Percentiles rank a stretch among this genome's conserved stretches.
These are phyloP conservation scores for Brachionus calyciflorus DNA, from an alignment of 1,140 invertebrate species.

Conservation along the genomic window DNA sequence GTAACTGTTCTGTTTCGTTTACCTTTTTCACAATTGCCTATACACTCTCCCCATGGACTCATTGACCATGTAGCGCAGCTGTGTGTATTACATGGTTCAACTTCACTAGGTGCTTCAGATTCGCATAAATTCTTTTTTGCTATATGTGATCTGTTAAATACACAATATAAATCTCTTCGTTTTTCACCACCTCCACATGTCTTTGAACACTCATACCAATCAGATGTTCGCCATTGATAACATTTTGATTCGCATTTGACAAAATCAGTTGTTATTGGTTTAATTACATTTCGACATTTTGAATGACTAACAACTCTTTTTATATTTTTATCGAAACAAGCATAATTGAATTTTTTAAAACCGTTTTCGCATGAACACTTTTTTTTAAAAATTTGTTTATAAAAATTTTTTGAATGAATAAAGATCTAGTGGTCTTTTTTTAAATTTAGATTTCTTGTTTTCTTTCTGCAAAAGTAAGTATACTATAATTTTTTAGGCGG, in stretches of 20 bases:
- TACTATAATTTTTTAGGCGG: too few species aligned
- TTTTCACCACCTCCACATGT: conserved; percentile 27
- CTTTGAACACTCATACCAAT: conserved; percentile 42
- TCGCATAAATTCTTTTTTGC: not conserved
- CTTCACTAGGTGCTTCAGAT: not conserved
- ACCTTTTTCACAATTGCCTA: not conserved
- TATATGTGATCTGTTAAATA: not conserved
- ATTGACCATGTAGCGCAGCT: not conserved
- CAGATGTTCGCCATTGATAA: conserved; percentile 15
- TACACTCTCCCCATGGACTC: conserved; percentile 1
- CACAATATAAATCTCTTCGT: conserved; percentile 23
- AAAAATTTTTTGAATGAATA: too few species aligned
- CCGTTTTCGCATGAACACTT: conserved; percentile 33
- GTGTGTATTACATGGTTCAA: not conserved
- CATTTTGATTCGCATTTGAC: conserved; percentile 13
- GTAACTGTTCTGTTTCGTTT: not conserved
- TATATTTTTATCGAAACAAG: conserved; percentile 2
- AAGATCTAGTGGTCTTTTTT: too few species aligned
- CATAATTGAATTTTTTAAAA: conserved; percentile 21
- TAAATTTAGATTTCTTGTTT: too few species aligned
- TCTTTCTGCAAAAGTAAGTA: too few species aligned
- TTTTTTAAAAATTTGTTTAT: too few species aligned
- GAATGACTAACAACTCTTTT: not conserved
- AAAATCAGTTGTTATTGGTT: not conserved
- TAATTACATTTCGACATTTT: not conserved